A percentile compares a stretch with the other conserved stretches of the same genome.
These are phyloP conservation scores for Galbula dea DNA, from an alignment of 2,113 vertebrate species.

Conservation along the genomic window DNA sequence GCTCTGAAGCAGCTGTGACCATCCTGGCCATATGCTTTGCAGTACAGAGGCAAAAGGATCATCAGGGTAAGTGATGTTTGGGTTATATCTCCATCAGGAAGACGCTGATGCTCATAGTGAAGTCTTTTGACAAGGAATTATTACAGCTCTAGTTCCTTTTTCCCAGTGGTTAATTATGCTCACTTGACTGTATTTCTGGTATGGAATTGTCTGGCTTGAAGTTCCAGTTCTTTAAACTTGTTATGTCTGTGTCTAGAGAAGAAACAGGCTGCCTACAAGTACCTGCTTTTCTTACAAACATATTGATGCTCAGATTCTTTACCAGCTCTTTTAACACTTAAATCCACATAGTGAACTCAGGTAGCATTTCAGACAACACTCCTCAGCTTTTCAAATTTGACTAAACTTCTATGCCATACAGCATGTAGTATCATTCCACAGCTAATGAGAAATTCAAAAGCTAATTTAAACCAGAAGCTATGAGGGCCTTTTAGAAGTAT, in stretches of 20 bases:
- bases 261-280: background rate
- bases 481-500: constrained; percentile 12
- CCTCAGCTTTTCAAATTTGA: background rate
- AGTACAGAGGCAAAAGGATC: background rate
- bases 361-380: background rate
- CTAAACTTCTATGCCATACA: background rate
- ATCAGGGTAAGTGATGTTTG: background rate
- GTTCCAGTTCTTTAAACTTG: background rate
- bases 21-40: background rate
- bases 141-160: background rate
- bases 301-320: background rate
- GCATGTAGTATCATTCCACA: background rate
- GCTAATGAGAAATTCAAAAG: constrained; percentile 25
- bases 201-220: background rate
- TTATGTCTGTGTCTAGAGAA: background rate
- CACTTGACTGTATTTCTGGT: background rate
- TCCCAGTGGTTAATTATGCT: background rate
- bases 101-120: background rate
- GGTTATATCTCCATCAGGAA: background rate
- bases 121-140: background rate
- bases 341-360: background rate
- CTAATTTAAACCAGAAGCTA: constrained; percentile 41
- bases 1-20: background rate
- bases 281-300: background rate
- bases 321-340: background rate